Conservation (phyloP, 2,113 vertebrate species). For the Condylura cristata region DNA sequence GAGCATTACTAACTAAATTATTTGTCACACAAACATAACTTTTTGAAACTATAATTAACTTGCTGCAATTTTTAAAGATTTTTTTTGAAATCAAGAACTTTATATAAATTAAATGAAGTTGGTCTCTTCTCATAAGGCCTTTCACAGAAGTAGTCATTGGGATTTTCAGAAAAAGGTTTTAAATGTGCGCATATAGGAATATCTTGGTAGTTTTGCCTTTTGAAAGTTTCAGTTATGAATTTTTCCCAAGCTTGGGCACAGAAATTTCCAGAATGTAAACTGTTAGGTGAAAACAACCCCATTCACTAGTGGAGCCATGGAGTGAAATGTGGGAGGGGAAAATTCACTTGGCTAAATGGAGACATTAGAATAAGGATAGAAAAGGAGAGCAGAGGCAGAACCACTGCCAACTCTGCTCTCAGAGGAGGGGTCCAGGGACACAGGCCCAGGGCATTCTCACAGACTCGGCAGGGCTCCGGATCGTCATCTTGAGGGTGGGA, state of each 20-base stretch:
- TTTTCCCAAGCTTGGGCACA: not conserved
- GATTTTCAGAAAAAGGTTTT: not conserved
- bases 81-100: not conserved
- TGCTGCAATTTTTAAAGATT: not conserved
- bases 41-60: not conserved
- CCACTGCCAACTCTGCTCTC: not conserved
- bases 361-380: not conserved
- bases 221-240: not conserved
- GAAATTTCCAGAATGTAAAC: not conserved
- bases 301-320: fast-evolving
- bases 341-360: not conserved
- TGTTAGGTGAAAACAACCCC: too few species aligned
- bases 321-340: not conserved
- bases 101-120: not conserved
- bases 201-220: not conserved
- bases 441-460: not conserved
- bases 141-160: not conserved
- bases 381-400: not conserved
- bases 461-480: not conserved
- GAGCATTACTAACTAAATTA: not conserved
- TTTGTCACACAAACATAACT: not conserved
- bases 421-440: not conserved
- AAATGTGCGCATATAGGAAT: not conserved
- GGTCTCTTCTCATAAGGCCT: not conserved
- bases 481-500: not conserved